Conservation (phyloP, 2,888 invertebrate species). For the Rosalia funebris region DNA sequence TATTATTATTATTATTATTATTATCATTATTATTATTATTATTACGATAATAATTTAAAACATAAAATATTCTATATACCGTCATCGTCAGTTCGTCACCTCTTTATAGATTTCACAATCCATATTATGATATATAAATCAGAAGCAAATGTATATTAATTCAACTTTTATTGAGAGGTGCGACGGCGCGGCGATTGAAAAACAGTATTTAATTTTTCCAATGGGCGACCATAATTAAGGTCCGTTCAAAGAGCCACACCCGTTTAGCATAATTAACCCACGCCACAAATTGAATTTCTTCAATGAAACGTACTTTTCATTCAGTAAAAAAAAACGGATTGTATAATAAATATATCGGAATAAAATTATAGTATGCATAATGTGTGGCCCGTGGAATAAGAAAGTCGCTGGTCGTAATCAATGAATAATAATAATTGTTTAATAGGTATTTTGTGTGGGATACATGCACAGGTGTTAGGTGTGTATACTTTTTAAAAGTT, state of each 20-base stretch:
- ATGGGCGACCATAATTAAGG: not conserved
- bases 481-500: constrained; percentile 17
- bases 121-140: too few species aligned
- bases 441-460: constrained; percentile 20
- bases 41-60: too few species aligned
- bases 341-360: constrained; percentile 21
- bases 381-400: constrained; percentile 15
- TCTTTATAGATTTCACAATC: too few species aligned
- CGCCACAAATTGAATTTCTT: constrained; percentile 4
- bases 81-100: too few species aligned
- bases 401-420: constrained; percentile 8
- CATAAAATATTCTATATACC: too few species aligned
- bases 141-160: too few species aligned
- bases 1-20: too few species aligned
- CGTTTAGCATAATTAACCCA: constrained; percentile 3
- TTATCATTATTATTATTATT: too few species aligned
- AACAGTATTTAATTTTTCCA: not conserved
- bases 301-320: constrained; percentile 21
- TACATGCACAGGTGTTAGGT: constrained; percentile 21
- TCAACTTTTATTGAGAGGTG: too few species aligned
- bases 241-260: not conserved
- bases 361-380: constrained; percentile 19
- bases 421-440: constrained; percentile 18
- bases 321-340: constrained; percentile 12
- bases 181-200: too few species aligned